Percentiles rank a stretch among this genome's conserved stretches.
phyloP scores from a whole-genome alignment of 2,888 invertebrate species.

The Rhodophaea formosa region DNA sequence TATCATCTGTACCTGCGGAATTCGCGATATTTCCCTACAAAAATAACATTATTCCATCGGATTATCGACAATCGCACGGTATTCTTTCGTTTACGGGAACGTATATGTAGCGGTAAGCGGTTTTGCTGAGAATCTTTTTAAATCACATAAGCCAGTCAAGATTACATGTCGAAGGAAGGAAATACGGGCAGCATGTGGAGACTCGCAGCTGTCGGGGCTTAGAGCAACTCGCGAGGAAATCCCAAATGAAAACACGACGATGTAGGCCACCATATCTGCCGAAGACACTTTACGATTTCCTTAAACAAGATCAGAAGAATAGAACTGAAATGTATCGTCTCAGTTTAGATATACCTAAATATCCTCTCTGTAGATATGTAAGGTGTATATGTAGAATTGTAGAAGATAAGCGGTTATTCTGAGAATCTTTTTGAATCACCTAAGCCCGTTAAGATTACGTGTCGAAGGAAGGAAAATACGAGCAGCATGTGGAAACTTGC shows the following conservation, averaged over 20 bases:
- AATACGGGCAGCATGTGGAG: constrained; percentile 61
- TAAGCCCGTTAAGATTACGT: constrained; percentile 76
- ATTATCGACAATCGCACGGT: no score
- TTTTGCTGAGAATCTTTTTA: constrained; percentile 77
- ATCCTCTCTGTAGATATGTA: no score
- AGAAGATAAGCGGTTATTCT: constrained; percentile 72
- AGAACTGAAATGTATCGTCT: no score
- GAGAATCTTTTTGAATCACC: constrained; percentile 79
- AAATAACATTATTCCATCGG: no score
- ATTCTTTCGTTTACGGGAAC: constrained; percentile 21
- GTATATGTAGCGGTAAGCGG: constrained; percentile 61
- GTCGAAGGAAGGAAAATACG: constrained; percentile 74
- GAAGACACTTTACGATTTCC: no score
- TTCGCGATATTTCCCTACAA: no score
- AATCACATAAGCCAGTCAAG: constrained; percentile 78
- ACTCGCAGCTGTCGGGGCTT: constrained; percentile 72
- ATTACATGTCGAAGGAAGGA: constrained; percentile 73
- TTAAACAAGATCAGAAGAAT: no score
- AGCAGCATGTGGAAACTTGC: constrained; percentile 56
- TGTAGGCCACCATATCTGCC: constrained; percentile 64
- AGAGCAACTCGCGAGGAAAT: constrained; percentile 72
- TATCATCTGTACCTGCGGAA: no score
- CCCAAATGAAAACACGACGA: constrained; percentile 76
- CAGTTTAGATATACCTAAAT: no score
- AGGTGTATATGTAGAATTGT: constrained; percentile 48